These are phyloP conservation scores for Synanthedon formicaeformis DNA, from an alignment of 2,888 invertebrate genomes.

Conservation along the genomic window DNA sequence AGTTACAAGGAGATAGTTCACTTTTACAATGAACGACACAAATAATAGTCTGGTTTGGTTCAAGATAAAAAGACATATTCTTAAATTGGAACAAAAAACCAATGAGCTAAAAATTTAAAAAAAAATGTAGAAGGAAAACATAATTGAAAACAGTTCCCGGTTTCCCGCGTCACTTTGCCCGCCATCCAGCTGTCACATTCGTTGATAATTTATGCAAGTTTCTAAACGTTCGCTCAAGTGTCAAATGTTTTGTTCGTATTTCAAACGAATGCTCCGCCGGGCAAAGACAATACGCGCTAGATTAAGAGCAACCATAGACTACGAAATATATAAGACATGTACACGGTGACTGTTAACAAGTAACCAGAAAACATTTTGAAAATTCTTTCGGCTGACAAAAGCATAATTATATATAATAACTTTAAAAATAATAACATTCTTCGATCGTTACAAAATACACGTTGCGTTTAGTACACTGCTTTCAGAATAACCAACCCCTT, in stretches of 20 bases:
- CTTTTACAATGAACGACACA: too few species aligned
- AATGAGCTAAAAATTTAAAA: not conserved
- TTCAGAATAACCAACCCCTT: too few species aligned
- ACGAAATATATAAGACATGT: slow-evolving; percentile 1
- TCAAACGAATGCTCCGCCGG: slow-evolving; percentile 35
- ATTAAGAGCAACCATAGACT: slow-evolving; percentile 36
- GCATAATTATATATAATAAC: too few species aligned
- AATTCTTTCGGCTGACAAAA: too few species aligned
- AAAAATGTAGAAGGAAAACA: slow-evolving; percentile 3
- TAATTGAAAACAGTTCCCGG: slow-evolving; percentile 1
- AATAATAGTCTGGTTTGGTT: too few species aligned
- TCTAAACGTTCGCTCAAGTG: slow-evolving; percentile 27
- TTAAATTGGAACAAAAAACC: not conserved
- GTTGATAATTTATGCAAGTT: slow-evolving; percentile 39
- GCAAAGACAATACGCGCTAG: slow-evolving; percentile 36
- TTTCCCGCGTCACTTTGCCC: slow-evolving; percentile 7
- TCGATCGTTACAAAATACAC: too few species aligned
- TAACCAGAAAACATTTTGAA: too few species aligned
- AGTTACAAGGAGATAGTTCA: too few species aligned
- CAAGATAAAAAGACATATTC: too few species aligned
- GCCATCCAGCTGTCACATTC: slow-evolving; percentile 26
- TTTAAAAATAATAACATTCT: too few species aligned
- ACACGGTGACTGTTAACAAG: too few species aligned
- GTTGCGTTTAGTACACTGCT: too few species aligned
- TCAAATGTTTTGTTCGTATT: slow-evolving; percentile 40